Conservation (phyloP, 2,888 invertebrate genomes). For the Hemithea aestivaria region DNA sequence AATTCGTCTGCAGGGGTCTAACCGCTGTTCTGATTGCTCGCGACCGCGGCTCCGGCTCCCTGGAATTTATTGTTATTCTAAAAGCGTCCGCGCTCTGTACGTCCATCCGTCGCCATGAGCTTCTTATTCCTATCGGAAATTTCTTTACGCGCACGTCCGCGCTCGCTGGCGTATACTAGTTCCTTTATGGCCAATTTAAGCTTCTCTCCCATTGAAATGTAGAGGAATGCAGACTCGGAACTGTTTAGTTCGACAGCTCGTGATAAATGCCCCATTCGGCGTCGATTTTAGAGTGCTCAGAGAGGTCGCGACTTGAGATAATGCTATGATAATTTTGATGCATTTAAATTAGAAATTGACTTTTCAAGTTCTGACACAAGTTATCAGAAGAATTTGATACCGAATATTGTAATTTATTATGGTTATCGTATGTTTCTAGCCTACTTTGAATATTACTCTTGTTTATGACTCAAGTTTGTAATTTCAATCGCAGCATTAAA, state of each 20-base stretch:
- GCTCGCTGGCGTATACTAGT: constrained; percentile 38
- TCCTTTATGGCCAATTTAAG: constrained; percentile 52
- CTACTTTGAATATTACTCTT: too few species aligned
- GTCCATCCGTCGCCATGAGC: constrained; percentile 62
- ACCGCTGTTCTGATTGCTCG: constrained; percentile 57
- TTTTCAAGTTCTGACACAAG: constrained; percentile 11
- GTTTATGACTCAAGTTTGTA: background rate
- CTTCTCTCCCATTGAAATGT: constrained; percentile 37
- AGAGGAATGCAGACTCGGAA: constrained; percentile 31
- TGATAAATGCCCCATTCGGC: constrained; percentile 15
- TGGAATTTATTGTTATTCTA: constrained; percentile 57
- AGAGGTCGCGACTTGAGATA: constrained; percentile 39
- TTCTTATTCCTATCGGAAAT: constrained; percentile 46
- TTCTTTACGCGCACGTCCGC: constrained; percentile 46
- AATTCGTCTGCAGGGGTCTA: constrained; percentile 47
- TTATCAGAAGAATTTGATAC: constrained; percentile 1
- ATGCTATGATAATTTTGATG: constrained; percentile 33
- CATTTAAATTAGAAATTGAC: constrained; percentile 31
- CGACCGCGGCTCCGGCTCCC: constrained; percentile 38
- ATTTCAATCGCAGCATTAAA: constrained; percentile 1
- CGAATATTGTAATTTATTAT: background rate
- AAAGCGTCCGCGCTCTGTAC: constrained; percentile 42
- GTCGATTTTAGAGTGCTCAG: constrained; percentile 13
- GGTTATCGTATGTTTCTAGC: background rate
- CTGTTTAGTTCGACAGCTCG: constrained; percentile 12